Percentiles rank a stretch among this genome's conserved stretches.
Evolutionary conservation across 2,888 invertebrate species (phyloP).

Genomic region (Neoitamus cyanurus): DNA sequence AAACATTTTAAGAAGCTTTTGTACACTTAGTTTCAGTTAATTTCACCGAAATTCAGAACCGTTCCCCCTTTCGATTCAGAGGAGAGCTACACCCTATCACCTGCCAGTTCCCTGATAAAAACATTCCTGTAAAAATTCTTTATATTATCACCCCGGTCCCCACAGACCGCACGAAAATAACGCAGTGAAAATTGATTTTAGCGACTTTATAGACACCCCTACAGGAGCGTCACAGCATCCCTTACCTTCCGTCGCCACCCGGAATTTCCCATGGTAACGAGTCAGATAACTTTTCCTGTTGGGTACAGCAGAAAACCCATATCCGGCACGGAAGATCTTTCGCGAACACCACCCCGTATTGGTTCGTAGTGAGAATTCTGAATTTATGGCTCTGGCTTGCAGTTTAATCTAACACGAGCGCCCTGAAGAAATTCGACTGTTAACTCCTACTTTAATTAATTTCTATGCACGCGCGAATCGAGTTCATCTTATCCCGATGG

Average conservation of each 20-base stretch:
- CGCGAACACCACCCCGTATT: not conserved
- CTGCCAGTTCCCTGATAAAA: not conserved
- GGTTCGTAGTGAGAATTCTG: not conserved
- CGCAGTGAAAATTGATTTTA: constrained; percentile 1
- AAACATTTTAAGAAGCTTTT: not conserved
- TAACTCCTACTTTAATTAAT: constrained; percentile 23
- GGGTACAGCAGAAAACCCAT: not conserved
- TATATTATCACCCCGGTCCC: not conserved
- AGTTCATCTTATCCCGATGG: not conserved
- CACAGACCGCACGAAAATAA: not conserved
- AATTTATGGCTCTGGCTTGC: constrained; percentile 22
- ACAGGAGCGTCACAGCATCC: not conserved
- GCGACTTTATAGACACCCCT: not conserved
- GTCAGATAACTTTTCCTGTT: not conserved
- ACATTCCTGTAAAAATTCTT: not conserved
- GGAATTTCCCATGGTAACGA: not conserved
- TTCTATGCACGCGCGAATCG: not conserved
- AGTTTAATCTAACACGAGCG: constrained; percentile 6
- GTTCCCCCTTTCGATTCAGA: not conserved
- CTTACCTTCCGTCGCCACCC: not conserved
- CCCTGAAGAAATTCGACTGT: not conserved
- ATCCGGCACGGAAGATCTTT: not conserved
- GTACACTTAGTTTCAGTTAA: not conserved
- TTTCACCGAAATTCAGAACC: not conserved
- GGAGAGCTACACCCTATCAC: not conserved